A percentile compares a stretch with the other conserved stretches of the same genome.
phyloP scores from a whole-genome alignment of 1,140 invertebrate genomes.

The Polypedilum vanderplanki region DNA sequence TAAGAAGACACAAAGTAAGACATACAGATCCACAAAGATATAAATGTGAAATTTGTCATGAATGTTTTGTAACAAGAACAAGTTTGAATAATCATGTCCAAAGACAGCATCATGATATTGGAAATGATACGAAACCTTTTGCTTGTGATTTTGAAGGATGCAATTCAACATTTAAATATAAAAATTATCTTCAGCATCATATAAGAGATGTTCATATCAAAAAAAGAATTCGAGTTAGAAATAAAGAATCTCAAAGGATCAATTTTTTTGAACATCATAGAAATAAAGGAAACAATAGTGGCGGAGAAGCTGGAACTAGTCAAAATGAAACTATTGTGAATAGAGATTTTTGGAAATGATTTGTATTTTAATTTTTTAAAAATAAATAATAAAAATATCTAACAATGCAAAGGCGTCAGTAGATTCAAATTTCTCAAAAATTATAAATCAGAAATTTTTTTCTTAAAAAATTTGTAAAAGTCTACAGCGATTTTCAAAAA shows the following conservation, averaged over 20 bases:
- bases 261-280: no score
- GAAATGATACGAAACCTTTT: neutral
- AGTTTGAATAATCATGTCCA: constrained; percentile 2
- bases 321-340: no score
- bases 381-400: no score
- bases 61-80: neutral
- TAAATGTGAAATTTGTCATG: neutral
- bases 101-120: neutral
- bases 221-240: neutral
- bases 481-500: no score
- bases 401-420: no score
- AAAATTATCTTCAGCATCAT: constrained; percentile 6
- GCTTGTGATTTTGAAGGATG: neutral
- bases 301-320: no score
- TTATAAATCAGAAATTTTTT: no score
- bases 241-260: neutral
- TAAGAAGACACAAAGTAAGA: neutral
- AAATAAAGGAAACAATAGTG: no score
- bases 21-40: neutral
- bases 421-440: no score
- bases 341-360: no score
- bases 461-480: no score
- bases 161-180: neutral
- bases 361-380: no score
- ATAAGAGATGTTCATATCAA: neutral